Percentiles rank a stretch among this genome's conserved stretches.
phyloP scores from a whole-genome alignment of 2,797 vertebrate genomes.

The Aphelocoma californica region DNA sequence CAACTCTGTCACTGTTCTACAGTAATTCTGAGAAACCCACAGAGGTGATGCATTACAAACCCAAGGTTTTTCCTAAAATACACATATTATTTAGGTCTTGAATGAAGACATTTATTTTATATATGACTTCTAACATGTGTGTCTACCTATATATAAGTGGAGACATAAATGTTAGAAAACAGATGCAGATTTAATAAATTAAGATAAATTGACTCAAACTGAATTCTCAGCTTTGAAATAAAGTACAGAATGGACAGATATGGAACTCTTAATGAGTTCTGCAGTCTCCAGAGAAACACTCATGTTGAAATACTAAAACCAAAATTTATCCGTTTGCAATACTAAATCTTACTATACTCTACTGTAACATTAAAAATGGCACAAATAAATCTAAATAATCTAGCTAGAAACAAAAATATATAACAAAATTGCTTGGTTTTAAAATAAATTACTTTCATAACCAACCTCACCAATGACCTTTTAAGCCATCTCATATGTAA shows the following conservation, averaged over 20 bases:
- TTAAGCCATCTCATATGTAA: background rate
- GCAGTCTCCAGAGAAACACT: background rate
- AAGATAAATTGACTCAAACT: background rate
- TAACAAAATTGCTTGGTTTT: background rate
- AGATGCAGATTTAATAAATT: background rate
- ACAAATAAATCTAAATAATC: background rate
- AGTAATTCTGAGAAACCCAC: background rate
- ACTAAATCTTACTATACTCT: background rate
- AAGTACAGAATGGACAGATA: background rate
- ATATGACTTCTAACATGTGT: background rate
- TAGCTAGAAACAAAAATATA: background rate
- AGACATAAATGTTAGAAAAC: background rate
- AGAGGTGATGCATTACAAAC: background rate
- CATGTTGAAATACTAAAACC: background rate
- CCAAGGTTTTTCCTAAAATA: background rate
- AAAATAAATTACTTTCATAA: background rate
- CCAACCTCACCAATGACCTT: background rate
- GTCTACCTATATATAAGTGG: background rate
- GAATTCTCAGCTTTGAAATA: slow-evolving; percentile 2
- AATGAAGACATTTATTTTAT: background rate
- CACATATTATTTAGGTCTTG: background rate
- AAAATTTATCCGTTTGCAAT: background rate
- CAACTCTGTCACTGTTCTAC: background rate
- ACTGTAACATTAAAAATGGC: background rate
- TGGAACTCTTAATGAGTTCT: background rate